Percentiles rank a stretch among this genome's conserved stretches.
These are phyloP conservation scores for Hemibagrus wyckioides DNA, from an alignment of 2,113 vertebrate species.

Conservation along the genomic window DNA sequence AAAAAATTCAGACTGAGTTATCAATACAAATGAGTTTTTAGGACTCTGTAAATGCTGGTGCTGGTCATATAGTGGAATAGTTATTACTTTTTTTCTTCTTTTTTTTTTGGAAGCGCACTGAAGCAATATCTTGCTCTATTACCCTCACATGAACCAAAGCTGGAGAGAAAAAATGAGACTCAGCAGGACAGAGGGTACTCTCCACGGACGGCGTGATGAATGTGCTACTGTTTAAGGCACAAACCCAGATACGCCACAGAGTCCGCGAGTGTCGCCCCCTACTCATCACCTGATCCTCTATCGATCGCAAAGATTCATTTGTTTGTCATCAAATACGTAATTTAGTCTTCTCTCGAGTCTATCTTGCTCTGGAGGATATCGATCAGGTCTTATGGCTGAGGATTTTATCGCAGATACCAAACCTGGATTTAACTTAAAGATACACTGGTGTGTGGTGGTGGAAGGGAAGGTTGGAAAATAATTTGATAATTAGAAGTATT, in stretches of 20 bases:
- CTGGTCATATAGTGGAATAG: constrained; percentile 10
- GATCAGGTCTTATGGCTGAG: constrained; percentile 1
- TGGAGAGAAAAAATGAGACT: constrained; percentile 43
- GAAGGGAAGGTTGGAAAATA: neutral
- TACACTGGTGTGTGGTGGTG: neutral
- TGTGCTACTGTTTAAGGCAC: constrained; percentile 32
- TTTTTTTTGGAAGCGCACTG: constrained; percentile 36
- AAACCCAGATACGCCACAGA: constrained; percentile 37
- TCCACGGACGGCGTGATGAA: constrained; percentile 35
- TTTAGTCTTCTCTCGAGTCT: neutral
- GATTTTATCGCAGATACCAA: constrained; percentile 7
- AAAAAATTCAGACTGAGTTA: constrained; percentile 30
- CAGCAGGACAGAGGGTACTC: constrained; percentile 42
- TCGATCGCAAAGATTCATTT: constrained; percentile 49
- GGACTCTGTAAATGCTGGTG: constrained; percentile 32
- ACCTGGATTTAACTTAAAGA: neutral
- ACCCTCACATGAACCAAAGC: constrained; percentile 44
- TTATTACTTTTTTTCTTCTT: constrained; percentile 15
- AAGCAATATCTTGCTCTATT: constrained; percentile 57
- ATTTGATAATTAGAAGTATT: neutral
- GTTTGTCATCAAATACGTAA: constrained; percentile 42
- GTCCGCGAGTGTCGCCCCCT: constrained; percentile 19
- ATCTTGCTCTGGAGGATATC: constrained; percentile 24
- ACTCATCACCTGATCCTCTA: constrained; percentile 48
- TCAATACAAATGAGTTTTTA: constrained; percentile 44